Evolutionary conservation across 2,113 vertebrate species (phyloP).

Genomic region (Tursiops truncatus): DNA sequence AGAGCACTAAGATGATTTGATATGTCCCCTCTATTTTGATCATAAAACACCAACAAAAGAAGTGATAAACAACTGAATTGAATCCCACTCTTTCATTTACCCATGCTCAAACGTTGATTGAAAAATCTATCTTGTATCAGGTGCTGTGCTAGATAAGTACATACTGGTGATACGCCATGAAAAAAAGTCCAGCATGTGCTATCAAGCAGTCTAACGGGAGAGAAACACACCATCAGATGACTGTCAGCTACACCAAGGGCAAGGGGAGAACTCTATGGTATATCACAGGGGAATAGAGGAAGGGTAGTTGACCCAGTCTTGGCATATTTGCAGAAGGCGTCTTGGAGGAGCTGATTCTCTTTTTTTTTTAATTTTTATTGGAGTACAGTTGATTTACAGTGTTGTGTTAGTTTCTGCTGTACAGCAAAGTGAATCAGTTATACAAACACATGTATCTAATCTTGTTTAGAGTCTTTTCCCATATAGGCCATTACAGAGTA

Average conservation of each 20-base stretch:
- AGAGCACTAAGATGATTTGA: background rate
- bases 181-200: background rate
- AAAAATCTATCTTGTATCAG: background rate
- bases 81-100: background rate
- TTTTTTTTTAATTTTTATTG: too few relatives aligned
- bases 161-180: background rate
- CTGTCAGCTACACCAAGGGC: background rate
- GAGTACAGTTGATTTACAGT: too few relatives aligned
- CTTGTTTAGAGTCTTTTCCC: too few relatives aligned
- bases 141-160: background rate
- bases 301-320: background rate
- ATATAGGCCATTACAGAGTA: too few relatives aligned
- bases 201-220: background rate
- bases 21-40: background rate
- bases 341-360: too few relatives aligned
- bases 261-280: rapidly evolving
- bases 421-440: too few relatives aligned
- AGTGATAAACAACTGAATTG: background rate
- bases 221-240: background rate
- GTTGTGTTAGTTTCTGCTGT: too few relatives aligned
- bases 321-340: background rate
- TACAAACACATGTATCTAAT: too few relatives aligned
- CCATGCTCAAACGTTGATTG: background rate
- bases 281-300: background rate
- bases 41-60: background rate